Conservation (phyloP, 2,113 vertebrate species). For the Melanocharis versteri region DNA sequence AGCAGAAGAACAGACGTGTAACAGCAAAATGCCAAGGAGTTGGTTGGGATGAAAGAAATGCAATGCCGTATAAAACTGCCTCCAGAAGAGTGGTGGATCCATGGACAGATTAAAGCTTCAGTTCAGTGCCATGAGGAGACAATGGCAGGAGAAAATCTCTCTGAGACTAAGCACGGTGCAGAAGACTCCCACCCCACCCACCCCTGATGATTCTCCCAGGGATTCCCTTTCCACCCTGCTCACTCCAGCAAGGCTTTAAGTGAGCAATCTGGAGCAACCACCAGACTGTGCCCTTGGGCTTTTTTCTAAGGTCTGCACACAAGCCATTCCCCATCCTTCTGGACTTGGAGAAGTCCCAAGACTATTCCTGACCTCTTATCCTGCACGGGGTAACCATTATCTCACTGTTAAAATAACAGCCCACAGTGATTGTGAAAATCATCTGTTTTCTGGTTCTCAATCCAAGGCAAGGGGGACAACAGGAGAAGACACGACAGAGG, state of each 20-base stretch:
- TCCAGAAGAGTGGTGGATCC: rapidly evolving
- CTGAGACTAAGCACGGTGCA: rapidly evolving
- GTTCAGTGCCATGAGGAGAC: rapidly evolving
- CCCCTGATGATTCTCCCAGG: background rate
- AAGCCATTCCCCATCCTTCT: background rate
- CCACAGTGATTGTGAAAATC: background rate
- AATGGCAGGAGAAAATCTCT: background rate
- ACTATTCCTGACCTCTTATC: background rate
- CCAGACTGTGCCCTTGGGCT: background rate
- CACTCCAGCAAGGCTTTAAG: background rate
- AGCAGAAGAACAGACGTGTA: rapidly evolving
- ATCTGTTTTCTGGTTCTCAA: background rate
- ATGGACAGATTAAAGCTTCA: background rate
- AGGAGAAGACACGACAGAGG: background rate
- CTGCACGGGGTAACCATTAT: background rate
- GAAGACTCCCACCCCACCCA: background rate
- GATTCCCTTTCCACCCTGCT: background rate
- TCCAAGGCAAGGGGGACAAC: background rate
- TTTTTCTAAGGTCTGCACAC: background rate
- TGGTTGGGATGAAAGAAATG: background rate
- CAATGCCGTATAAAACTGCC: background rate
- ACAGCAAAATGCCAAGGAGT: background rate
- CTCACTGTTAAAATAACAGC: background rate
- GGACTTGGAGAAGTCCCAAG: background rate
- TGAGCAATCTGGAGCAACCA: background rate